Evolutionary conservation across 2,888 invertebrate genomes (phyloP).

Genomic region (Dicranocentrus wangi): DNA sequence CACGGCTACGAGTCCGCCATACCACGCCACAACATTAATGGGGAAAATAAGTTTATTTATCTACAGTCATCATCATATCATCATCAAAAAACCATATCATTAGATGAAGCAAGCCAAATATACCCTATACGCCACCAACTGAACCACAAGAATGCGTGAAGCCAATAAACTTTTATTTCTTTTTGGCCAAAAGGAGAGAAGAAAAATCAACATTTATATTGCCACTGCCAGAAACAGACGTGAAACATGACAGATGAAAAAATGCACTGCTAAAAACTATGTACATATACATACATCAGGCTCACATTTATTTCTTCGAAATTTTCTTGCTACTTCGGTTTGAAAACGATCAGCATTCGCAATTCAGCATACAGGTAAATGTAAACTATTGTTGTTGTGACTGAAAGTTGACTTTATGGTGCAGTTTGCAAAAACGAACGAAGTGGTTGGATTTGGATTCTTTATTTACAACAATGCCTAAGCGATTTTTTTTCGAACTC

Average conservation of each 20-base stretch:
- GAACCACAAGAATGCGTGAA: conserved; percentile 28
- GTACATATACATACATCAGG: neutral
- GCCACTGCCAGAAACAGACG: conserved; percentile 14
- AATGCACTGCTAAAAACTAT: neutral
- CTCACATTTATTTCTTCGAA: neutral
- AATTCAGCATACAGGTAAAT: no score
- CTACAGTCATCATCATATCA: neutral
- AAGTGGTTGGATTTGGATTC: no score
- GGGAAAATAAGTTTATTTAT: conserved; percentile 16
- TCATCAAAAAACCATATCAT: conserved; percentile 20
- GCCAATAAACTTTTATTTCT: conserved; percentile 39
- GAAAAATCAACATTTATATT: conserved; percentile 10
- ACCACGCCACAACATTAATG: neutral
- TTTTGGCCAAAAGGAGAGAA: neutral
- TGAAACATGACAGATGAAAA: conserved; percentile 8
- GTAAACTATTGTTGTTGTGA: no score
- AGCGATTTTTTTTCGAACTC: no score
- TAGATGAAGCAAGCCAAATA: conserved; percentile 1
- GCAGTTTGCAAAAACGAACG: no score
- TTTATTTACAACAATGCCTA: no score
- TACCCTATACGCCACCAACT: conserved; percentile 17
- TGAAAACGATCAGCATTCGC: neutral
- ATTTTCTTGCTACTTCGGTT: neutral
- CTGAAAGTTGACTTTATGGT: no score
- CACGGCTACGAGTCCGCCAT: no score